phyloP scores from a whole-genome alignment of 1,140 invertebrate genomes.

The Drosophila orena region DNA sequence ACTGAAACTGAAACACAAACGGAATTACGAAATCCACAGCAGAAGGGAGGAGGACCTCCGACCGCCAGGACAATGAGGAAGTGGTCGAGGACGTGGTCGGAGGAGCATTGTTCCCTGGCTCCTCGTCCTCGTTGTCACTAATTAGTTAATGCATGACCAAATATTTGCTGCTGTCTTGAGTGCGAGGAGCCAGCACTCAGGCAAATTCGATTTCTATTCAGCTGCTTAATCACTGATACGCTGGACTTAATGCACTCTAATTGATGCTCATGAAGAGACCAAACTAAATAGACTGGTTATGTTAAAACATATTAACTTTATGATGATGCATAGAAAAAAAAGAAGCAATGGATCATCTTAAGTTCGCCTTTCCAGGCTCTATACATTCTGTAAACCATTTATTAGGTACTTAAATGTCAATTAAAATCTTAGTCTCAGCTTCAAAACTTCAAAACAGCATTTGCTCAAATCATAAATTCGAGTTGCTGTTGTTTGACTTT shows the following conservation, averaged over 20 bases:
- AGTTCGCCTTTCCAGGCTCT: too few species aligned
- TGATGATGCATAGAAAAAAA: too few species aligned
- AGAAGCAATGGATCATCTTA: not conserved
- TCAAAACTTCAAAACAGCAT: not conserved
- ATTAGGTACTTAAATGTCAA: too few species aligned
- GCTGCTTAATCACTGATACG: constrained; percentile 25
- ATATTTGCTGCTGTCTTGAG: constrained; percentile 42
- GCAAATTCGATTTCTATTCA: constrained; percentile 30
- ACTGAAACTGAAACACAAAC: constrained; percentile 51
- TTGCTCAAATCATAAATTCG: constrained; percentile 6
- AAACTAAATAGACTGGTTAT: not conserved
- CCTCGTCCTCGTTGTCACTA: constrained; percentile 27
- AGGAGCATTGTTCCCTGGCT: constrained; percentile 31
- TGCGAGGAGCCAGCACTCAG: constrained; percentile 15
- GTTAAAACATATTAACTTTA: too few species aligned
- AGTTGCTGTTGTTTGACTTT: constrained; percentile 7
- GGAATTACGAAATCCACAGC: constrained; percentile 10
- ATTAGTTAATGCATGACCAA: constrained; percentile 76
- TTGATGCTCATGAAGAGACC: not conserved
- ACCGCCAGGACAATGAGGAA: constrained; percentile 29
- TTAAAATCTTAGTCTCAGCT: too few species aligned
- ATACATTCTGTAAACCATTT: too few species aligned
- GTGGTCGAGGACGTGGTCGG: constrained; percentile 22
- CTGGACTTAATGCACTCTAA: constrained; percentile 7
- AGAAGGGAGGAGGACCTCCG: constrained; percentile 4